Conservation (phyloP, 2,797 vertebrate species). For the Hipposideros larvatus region DNA sequence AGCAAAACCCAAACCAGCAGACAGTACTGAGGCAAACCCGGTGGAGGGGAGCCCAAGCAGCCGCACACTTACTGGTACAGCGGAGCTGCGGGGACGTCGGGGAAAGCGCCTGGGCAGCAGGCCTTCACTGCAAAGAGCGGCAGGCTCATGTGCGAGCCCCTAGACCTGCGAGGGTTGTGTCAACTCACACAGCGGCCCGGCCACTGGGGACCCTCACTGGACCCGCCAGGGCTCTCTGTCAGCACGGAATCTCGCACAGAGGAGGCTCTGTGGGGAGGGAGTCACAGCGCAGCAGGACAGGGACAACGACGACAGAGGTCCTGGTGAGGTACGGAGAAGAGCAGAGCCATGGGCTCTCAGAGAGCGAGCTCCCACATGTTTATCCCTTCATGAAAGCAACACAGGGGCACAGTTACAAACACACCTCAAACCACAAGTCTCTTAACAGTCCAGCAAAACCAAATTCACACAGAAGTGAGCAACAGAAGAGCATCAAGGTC, state of each 20-base stretch:
- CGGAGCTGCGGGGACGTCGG: no score
- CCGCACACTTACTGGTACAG: accelerated
- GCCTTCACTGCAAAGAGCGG: neutral
- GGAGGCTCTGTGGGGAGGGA: neutral
- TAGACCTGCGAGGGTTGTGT: neutral
- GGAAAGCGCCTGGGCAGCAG: neutral
- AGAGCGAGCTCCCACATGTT: accelerated
- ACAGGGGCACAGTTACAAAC: neutral
- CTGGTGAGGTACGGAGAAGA: accelerated
- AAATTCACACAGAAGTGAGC: neutral
- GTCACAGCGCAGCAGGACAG: no score
- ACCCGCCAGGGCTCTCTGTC: neutral
- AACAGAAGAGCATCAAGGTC: accelerated
- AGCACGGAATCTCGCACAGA: accelerated
- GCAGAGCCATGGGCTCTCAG: neutral
- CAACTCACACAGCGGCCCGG: neutral
- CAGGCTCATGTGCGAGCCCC: neutral
- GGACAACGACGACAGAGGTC: neutral
- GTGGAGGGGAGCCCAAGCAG: neutral
- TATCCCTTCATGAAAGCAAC: accelerated
- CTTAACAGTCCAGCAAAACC: neutral
- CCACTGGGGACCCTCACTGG: no score
- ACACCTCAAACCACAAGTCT: no score
- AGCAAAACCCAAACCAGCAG: neutral
- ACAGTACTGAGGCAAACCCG: accelerated